Conservation (phyloP, 2,113 vertebrate genomes). For the Podarcis muralis region DNA sequence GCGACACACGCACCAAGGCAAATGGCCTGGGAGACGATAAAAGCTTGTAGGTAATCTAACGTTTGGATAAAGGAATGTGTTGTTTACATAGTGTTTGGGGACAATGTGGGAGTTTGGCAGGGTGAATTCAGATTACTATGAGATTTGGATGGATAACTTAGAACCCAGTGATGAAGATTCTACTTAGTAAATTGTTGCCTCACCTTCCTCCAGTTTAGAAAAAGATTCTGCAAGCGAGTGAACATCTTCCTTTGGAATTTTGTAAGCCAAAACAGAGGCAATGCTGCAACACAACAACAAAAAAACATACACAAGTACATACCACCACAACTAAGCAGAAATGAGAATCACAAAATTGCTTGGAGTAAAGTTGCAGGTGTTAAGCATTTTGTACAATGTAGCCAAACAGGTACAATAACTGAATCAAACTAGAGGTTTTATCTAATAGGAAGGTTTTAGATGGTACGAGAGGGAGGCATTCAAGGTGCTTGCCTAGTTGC, state of each 20-base stretch:
- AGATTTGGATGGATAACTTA: neutral
- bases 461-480: neutral
- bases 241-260: conserved; percentile 94
- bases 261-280: conserved; percentile 87
- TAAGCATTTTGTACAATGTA: neutral
- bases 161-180: neutral
- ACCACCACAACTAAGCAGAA: neutral
- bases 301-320: neutral
- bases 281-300: conserved; percentile 75
- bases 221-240: conserved; percentile 87
- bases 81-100: neutral
- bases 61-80: neutral
- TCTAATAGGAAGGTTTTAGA: neutral
- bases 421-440: neutral
- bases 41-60: neutral
- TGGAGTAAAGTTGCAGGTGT: neutral
- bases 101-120: neutral
- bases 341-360: no score
- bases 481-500: neutral
- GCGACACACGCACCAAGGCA: neutral
- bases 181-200: conserved; percentile 45
- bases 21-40: neutral
- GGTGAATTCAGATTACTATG: neutral
- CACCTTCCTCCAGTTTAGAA: conserved; percentile 90
- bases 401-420: neutral